Conservation (phyloP, 2,113 vertebrate species). For the Pantherophis guttatus region DNA sequence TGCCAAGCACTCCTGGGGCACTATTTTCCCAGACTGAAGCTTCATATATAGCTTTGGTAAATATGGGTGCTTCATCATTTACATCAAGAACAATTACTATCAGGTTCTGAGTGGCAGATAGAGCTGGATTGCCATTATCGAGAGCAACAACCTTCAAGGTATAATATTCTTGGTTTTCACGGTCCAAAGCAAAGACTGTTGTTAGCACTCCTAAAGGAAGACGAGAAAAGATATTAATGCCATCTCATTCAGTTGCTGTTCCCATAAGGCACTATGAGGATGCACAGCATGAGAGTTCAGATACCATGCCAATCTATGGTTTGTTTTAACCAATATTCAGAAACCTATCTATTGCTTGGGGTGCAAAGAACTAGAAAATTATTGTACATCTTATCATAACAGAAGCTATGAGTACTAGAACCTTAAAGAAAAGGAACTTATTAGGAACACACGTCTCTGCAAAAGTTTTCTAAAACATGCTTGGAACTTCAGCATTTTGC, state of each 20-base stretch:
- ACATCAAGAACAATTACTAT: slow-evolving; percentile 81
- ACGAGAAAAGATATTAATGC: background rate
- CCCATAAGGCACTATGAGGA: background rate
- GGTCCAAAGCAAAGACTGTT: slow-evolving; percentile 76
- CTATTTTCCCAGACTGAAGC: slow-evolving; percentile 80
- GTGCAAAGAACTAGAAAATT: background rate
- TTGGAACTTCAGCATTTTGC: background rate
- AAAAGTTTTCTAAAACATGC: background rate
- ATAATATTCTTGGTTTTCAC: slow-evolving; percentile 72
- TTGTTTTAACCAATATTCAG: background rate
- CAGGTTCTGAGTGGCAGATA: slow-evolving; percentile 82
- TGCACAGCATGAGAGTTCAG: background rate
- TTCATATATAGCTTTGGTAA: slow-evolving; percentile 74
- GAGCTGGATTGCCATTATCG: slow-evolving; percentile 76
- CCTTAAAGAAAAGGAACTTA: background rate
- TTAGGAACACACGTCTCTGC: no score
- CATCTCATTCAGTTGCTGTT: background rate
- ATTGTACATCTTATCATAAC: background rate
- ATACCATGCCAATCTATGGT: background rate
- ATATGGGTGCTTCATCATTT: slow-evolving; percentile 81
- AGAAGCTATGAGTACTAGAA: background rate
- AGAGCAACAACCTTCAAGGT: slow-evolving; percentile 73
- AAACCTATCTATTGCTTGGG: background rate
- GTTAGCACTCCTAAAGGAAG: slow-evolving; percentile 76
- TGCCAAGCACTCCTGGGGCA: slow-evolving; percentile 73